These are phyloP conservation scores for Aphrocallistes beatrix DNA, from an alignment of 37 sponge, comb jelly and placozoan species.

Conservation along the genomic window DNA sequence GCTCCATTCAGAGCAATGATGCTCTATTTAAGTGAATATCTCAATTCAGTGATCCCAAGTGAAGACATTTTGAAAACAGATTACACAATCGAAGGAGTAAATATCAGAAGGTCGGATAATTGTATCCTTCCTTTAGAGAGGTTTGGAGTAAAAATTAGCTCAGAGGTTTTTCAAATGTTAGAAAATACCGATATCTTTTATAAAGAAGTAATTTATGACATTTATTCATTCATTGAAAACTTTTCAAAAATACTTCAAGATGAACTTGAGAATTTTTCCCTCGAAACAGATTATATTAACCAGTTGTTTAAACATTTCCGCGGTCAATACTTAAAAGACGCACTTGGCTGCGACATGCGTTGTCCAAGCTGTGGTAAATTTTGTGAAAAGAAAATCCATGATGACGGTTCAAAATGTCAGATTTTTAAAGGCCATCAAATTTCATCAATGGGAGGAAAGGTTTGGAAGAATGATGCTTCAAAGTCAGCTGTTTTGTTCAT, in stretches of 20 bases:
- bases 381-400: not conserved
- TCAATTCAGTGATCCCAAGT: not conserved
- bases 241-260: too few species aligned
- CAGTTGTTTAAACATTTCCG: too few species aligned
- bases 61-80: not conserved
- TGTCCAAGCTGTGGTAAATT: not conserved
- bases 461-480: not conserved
- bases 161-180: not conserved
- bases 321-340: not conserved
- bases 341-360: not conserved
- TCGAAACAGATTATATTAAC: too few species aligned
- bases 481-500: not conserved
- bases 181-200: not conserved
- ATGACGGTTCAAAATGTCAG: not conserved
- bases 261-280: too few species aligned
- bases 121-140: not conserved
- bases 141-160: not conserved
- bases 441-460: not conserved
- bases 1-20: not conserved
- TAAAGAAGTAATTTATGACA: not conserved
- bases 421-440: not conserved
- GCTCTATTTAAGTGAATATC: not conserved
- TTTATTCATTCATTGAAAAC: not conserved
- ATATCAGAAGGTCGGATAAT: not conserved
- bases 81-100: not conserved